Evolutionary conservation across 2,888 invertebrate species (phyloP), one percentile per base, ranked within the genome.

Genomic region (Chouioia cunea): DNA sequence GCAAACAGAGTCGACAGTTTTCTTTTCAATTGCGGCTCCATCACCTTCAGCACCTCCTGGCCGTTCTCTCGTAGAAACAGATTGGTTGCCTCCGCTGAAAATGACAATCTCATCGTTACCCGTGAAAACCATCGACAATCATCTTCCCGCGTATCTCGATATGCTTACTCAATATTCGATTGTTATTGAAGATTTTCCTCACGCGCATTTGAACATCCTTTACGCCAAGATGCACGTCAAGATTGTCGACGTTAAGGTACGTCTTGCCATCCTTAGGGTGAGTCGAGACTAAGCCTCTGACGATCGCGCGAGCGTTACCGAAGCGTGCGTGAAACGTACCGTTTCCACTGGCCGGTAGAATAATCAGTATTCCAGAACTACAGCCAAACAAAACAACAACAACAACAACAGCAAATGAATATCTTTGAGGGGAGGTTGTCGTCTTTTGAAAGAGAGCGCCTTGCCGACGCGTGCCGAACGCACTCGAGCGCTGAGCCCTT

Each of bases 21-120:
- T 78, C 87, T 89, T 76, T 90, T 89, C 72, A 92, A 83, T 78
- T 92, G 92, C 0, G 91, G 89, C 79, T 89, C 89, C 92, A 92
- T 92, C 4, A 89, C 89, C 79, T 90, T 90, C 70, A 92, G 83
- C 0, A 92, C 91, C 83, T 92, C 89, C 71, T 89, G 89, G 0
- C 91, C 91, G 79, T 92, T 92, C 79, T 92, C 91, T 60, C 90
- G 87, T 44, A 92, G 87, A 80, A 92, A 92, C 58, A 92, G 86
- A 81, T 92, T 92, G 8, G 91, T 92, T 15, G 92, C 92, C 83
- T 92, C 91, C 75, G 90, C 92, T 92, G 80, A 47, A 87, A 86
- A 59, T 67, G 59, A 56, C 10, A 56, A 16, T 20, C 0, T 46
- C 16, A 58, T 8, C 44, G 46, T 15, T 20, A 18, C 44, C 27